A percentile compares a stretch with the other conserved stretches of the same genome.
These are phyloP conservation scores for Bufo bufo DNA, from an alignment of 2,113 vertebrate genomes.

Conservation along the genomic window DNA sequence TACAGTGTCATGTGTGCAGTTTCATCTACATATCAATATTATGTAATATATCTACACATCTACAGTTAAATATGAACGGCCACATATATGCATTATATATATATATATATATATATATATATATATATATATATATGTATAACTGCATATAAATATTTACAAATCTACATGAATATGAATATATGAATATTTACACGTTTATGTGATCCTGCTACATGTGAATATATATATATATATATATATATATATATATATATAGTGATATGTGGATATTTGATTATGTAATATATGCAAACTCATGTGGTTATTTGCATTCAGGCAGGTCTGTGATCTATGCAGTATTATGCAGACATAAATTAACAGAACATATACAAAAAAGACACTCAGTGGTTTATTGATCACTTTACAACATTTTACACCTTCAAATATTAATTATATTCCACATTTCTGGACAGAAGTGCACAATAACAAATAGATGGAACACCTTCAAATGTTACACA, in stretches of 20 bases:
- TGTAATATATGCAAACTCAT: no score
- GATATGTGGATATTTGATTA: neutral
- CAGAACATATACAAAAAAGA: constrained; percentile 67
- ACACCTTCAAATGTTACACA: constrained; percentile 70
- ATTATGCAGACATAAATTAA: neutral
- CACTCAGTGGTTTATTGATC: constrained; percentile 94
- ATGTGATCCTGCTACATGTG: neutral
- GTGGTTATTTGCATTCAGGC: neutral
- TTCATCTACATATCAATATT: neutral
- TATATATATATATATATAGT: neutral
- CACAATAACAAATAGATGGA: constrained; percentile 79
- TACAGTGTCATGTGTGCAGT: neutral
- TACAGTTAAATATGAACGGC: neutral
- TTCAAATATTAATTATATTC: constrained; percentile 88
- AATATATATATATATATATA: neutral
- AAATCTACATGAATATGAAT: neutral
- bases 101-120: neutral
- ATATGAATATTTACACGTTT: neutral
- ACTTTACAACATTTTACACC: constrained; percentile 91
- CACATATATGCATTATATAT: neutral
- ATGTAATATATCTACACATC: neutral
- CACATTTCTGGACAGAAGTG: constrained; percentile 84
- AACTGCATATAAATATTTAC: neutral
- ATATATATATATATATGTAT: neutral
- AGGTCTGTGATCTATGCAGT: neutral